Evolutionary conservation across 2,113 vertebrate genomes (phyloP).

Genomic region (Acinonyx jubatus): DNA sequence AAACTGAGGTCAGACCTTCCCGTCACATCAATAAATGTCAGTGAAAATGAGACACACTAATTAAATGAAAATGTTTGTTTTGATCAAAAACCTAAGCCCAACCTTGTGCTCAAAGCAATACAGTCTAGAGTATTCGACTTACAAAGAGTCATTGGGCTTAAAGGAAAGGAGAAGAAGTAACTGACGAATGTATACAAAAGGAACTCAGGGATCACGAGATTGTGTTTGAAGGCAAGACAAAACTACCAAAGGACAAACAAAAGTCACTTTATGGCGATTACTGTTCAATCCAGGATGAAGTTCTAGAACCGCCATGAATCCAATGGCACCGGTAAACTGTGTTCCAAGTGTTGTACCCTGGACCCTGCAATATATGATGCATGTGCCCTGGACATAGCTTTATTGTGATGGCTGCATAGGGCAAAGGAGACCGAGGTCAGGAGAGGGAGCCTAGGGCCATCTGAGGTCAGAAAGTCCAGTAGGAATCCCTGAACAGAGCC

Average conservation of each 20-base stretch:
- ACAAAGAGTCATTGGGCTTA: not conserved
- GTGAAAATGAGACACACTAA: not conserved
- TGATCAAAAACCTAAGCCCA: not conserved
- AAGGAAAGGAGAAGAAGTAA: not conserved
- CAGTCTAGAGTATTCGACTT: not conserved
- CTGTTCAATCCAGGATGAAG: fast-evolving
- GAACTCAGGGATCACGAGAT: not conserved
- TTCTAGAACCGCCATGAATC: not conserved
- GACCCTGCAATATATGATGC: too few relatives aligned
- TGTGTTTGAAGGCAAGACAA: not conserved
- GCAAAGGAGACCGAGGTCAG: not conserved
- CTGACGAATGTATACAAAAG: not conserved
- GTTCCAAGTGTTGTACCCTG: not conserved
- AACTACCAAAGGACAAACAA: not conserved
- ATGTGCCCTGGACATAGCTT: not conserved
- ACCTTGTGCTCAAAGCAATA: not conserved
- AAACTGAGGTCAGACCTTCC: not conserved
- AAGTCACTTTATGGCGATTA: not conserved
- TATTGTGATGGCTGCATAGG: not conserved
- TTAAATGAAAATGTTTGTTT: not conserved
- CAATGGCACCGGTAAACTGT: not conserved
- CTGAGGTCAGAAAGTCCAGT: not conserved
- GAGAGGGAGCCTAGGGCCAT: not conserved
- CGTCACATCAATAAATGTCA: not conserved
- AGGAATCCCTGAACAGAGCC: not conserved